These are phyloP conservation scores for Phataginus tetradactyla DNA, from an alignment of 2,797 vertebrate genomes.

Conservation along the genomic window DNA sequence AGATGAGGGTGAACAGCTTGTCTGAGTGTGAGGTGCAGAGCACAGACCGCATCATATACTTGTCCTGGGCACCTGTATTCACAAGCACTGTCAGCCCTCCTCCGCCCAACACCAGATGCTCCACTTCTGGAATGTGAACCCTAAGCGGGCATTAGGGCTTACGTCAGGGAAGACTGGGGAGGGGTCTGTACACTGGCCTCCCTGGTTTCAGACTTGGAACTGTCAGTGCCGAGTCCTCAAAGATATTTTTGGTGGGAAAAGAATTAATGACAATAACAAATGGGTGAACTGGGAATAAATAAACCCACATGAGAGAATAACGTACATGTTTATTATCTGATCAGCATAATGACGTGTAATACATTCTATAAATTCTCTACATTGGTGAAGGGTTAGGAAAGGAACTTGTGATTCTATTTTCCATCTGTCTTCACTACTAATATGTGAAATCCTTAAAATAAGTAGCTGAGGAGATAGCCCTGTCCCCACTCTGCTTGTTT, in stretches of 20 bases:
- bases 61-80: not conserved
- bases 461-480: not conserved
- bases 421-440: not conserved
- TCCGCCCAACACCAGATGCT: not conserved
- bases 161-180: not conserved
- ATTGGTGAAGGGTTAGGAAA: not conserved
- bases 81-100: not conserved
- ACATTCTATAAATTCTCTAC: not conserved
- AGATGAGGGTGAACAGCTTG: not conserved
- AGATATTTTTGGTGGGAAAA: not conserved
- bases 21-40: not conserved
- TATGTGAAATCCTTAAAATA: not conserved
- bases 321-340: not conserved
- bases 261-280: not conserved
- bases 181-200: not conserved
- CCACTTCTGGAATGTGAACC: not conserved
- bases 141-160: fast-evolving
- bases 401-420: not conserved
- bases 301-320: not conserved
- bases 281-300: not conserved
- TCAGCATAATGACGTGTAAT: not conserved
- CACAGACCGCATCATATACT: not conserved
- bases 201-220: not conserved
- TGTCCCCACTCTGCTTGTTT: not conserved
- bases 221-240: not conserved